phyloP scores from a whole-genome alignment of 2,113 vertebrate genomes.

The Myrmecobius fasciatus region DNA sequence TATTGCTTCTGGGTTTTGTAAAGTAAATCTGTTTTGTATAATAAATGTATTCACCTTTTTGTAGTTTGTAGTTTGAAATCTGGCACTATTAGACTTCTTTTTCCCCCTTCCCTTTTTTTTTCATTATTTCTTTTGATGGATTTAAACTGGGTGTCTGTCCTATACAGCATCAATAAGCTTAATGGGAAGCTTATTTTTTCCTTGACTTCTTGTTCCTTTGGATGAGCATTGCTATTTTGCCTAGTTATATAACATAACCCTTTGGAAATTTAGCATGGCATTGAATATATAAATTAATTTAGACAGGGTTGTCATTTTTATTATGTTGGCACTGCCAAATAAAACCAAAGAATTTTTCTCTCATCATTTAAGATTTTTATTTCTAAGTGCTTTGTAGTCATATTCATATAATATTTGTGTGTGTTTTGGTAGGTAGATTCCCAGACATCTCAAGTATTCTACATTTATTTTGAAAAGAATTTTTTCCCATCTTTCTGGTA shows the following conservation, averaged over 20 bases:
- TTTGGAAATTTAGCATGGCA: not conserved
- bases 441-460: not conserved
- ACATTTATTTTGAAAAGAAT: not conserved
- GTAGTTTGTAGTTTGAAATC: not conserved
- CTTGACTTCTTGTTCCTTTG: not conserved
- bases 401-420: not conserved
- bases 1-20: not conserved
- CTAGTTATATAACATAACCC: not conserved
- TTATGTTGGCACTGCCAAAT: too few relatives aligned
- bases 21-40: not conserved
- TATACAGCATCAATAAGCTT: not conserved
- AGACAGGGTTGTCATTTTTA: not conserved
- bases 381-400: too few relatives aligned
- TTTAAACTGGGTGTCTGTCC: not conserved
- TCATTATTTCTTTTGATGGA: not conserved
- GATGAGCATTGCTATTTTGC: not conserved
- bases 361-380: too few relatives aligned
- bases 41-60: not conserved
- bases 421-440: not conserved
- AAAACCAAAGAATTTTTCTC: too few relatives aligned
- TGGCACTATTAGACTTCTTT: not conserved
- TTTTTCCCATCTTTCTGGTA: too few relatives aligned
- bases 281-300: not conserved
- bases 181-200: not conserved
- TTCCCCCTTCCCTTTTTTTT: not conserved